These are phyloP conservation scores for Acyrthosiphon pisum DNA, from an alignment of 1,140 invertebrate genomes.

Conservation along the genomic window DNA sequence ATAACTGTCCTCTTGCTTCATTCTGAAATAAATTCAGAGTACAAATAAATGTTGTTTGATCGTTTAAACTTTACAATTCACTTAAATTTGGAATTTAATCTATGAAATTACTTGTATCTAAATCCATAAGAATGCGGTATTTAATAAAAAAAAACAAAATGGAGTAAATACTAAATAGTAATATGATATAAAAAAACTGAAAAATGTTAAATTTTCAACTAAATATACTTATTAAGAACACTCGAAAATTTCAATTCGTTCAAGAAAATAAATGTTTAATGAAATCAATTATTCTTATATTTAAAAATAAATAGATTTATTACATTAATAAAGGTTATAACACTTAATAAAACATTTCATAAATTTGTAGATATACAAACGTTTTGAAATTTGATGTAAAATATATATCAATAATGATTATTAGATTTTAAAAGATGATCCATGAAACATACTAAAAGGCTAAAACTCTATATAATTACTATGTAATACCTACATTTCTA, in stretches of 20 bases:
- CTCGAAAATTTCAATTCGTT: background rate
- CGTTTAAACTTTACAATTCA: background rate
- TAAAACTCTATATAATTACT: background rate
- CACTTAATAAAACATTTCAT: too few relatives aligned
- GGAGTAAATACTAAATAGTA: too few relatives aligned
- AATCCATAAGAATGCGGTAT: too few relatives aligned
- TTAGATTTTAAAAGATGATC: background rate
- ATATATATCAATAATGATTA: rapidly evolving
- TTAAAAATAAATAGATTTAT: too few relatives aligned
- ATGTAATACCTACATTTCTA: background rate
- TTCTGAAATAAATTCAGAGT: background rate
- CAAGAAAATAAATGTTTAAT: background rate
- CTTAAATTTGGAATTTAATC: background rate
- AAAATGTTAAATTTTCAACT: too few relatives aligned
- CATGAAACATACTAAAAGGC: background rate
- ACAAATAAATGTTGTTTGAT: background rate
- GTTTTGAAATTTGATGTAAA: background rate
- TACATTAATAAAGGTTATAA: too few relatives aligned
- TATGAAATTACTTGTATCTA: too few relatives aligned
- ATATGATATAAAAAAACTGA: too few relatives aligned
- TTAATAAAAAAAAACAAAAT: too few relatives aligned
- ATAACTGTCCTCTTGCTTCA: background rate
- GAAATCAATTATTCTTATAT: background rate
- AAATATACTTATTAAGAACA: too few relatives aligned
- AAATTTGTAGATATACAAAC: background rate